Base-by-base conservation (phyloP, 2,888 invertebrate genomes). In the Cryptus viduatorius region DNA sequence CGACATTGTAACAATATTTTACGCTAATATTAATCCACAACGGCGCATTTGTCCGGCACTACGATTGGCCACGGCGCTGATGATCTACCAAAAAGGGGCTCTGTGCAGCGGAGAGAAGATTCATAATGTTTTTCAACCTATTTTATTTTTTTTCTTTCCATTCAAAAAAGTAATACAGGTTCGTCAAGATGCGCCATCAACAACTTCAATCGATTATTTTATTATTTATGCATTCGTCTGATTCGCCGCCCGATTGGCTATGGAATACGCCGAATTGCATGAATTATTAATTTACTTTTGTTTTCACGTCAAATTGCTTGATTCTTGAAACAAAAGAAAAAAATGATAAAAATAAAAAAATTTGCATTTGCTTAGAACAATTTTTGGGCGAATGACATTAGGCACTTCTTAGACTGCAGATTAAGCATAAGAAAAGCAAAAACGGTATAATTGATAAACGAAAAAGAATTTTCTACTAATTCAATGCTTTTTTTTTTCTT, bases 351-450 rank as follows among this genome's bases (percentile, higher is more conserved):
- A 56, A 72, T 7, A 71, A 77, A 29, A 61, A 65, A 71, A 48
- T 71, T 71, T 81, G 82, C 84, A 82, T 82, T 76, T 61, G 84
- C 82, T 84, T 82, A 72, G 79, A 84, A 79, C 53, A 67, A 82
- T 79, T 71, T 84, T 71, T 84, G 79, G 71, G 82, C 82, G 79
- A 82, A 82, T 84, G 81, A 79, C 37, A 79, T 65, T 82, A 82
- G 78, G 82, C 79, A 84, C 73, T 84, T 56, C 64, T 84, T 75
- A 65, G 65, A 72, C 61, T 53, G 59, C 37, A 56, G 71, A 44
- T 67, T 67, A 75, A 72, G 12, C 82, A 75, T 82, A 61, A 72
- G 76, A 81, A 79, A 48, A 68, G 79, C 48, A 59, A 65, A 77
- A 59, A 56, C 29, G 37, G 24, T 24, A 24, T 37, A 37, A 37